These are phyloP conservation scores for Ploceus nigricollis DNA, from an alignment of 2,113 vertebrate species.

Conservation along the genomic window DNA sequence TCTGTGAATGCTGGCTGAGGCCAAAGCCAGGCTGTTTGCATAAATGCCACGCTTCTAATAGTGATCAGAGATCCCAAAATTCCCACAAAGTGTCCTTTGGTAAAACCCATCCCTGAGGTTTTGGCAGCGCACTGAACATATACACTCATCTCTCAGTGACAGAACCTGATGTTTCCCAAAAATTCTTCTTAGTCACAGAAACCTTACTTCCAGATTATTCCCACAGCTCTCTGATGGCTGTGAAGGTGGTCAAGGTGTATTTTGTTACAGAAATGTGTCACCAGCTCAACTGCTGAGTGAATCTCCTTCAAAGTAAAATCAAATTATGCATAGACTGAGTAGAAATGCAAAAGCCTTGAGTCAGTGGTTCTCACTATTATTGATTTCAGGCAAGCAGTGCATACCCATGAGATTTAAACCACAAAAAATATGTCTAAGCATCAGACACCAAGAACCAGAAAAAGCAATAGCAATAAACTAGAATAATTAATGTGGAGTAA, in stretches of 20 bases:
- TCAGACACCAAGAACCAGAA: neutral
- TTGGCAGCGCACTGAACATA: neutral
- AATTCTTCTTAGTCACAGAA: neutral
- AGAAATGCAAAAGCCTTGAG: neutral
- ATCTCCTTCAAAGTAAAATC: neutral
- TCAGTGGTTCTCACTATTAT: neutral
- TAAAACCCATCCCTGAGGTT: neutral
- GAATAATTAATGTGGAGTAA: neutral
- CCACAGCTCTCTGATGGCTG: neutral
- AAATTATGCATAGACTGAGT: neutral
- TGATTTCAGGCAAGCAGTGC: neutral
- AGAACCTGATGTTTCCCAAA: neutral
- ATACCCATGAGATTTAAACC: neutral
- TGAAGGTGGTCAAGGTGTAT: neutral
- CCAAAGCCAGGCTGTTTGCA: neutral
- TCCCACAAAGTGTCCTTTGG: neutral
- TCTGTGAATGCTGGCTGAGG: neutral
- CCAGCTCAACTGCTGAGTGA: neutral
- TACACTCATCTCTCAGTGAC: neutral
- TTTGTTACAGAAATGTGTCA: neutral
- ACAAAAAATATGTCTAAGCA: neutral
- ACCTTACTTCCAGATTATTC: neutral
- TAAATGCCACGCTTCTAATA: neutral
- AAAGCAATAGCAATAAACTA: neutral
- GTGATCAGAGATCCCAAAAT: neutral